These are phyloP conservation scores for Pogonomyrmex californicus DNA, from an alignment of 1,140 invertebrate species.

Conservation along the genomic window DNA sequence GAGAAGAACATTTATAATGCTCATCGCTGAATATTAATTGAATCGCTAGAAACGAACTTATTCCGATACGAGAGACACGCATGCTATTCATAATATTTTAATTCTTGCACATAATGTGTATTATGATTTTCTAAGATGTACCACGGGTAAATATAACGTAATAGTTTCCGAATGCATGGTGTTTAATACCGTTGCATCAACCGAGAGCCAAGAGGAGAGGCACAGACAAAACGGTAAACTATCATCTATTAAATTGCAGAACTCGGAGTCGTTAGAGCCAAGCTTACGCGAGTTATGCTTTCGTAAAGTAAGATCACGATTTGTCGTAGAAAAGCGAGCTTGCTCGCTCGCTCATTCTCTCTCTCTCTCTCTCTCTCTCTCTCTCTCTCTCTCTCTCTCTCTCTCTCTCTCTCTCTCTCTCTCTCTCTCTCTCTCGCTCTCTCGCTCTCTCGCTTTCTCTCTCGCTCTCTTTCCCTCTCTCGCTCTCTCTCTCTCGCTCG, in stretches of 20 bases:
- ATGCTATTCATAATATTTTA: too few relatives aligned
- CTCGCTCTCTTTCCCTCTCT: too few relatives aligned
- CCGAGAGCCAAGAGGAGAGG: constrained; percentile 15
- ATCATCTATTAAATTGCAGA: constrained; percentile 63
- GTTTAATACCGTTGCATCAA: constrained; percentile 57
- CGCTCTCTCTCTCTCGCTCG: background rate
- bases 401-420: too few relatives aligned
- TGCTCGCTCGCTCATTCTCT: background rate
- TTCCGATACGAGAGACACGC: background rate
- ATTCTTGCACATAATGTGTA: background rate
- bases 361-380: too few relatives aligned
- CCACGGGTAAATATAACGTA: constrained; percentile 16
- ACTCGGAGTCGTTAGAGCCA: constrained; percentile 59
- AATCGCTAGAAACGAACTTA: background rate
- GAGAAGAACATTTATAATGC: background rate
- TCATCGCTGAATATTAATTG: constrained; percentile 9
- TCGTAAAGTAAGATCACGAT: constrained; percentile 62
- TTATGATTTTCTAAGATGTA: background rate
- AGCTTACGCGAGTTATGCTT: constrained; percentile 60
- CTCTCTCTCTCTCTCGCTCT: too few relatives aligned
- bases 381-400: too few relatives aligned
- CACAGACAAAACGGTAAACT: constrained; percentile 62
- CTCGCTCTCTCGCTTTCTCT: too few relatives aligned
- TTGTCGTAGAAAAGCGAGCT: constrained; percentile 42
- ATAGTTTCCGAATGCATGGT: constrained; percentile 29